Base-by-base conservation (phyloP, 2,888 invertebrate species). In the Xestia rhomboidea region DNA sequence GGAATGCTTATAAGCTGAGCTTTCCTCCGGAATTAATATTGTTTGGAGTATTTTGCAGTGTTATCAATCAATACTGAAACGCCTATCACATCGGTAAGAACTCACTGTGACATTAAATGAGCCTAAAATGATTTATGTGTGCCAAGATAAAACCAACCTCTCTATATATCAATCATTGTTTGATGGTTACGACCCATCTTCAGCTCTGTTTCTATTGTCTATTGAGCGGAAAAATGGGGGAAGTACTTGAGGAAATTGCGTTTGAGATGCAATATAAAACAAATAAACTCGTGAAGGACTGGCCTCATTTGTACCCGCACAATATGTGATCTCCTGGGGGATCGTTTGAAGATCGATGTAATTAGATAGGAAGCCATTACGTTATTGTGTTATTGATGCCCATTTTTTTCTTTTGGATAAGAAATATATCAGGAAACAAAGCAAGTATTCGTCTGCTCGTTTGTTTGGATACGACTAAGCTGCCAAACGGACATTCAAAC, bases 61-160 rank as follows among this genome's bases (percentile, higher is more conserved):
- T 89, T 88, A 91, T 91, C 90, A 90, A 91, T 91, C 91, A 91
- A 87, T 83, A 83, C 66, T 83, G 82, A 86, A 90, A 89, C 88
- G 89, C 89, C 90, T 86, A 85, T 89, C 83, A 88, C 80, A 89
- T 90, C 87, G 80, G 88, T 88, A 88, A 84, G 79, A 87, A 83
- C 86, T 69, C 68, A 76, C 68, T 76, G 72, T 74, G 90, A 92
- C 92, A 90, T 91, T 92, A 90, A 92, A 91, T 90, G 90, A 91
- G 90, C 90, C 85, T 87, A 85, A 90, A 90, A 92, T 92, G 92
- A 92, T 92, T 92, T 90, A 92, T 92, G 88, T 87, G 86, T 80
- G 88, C 82, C 83, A 77, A 89, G 87, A 90, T 86, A 91, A 91
- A 91, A 90, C 88, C 85, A 84, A 87, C 79, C 77, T 83, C 86